Conservation (phyloP, 2,888 invertebrate genomes). For the Caenorhabditis afra region DNA sequence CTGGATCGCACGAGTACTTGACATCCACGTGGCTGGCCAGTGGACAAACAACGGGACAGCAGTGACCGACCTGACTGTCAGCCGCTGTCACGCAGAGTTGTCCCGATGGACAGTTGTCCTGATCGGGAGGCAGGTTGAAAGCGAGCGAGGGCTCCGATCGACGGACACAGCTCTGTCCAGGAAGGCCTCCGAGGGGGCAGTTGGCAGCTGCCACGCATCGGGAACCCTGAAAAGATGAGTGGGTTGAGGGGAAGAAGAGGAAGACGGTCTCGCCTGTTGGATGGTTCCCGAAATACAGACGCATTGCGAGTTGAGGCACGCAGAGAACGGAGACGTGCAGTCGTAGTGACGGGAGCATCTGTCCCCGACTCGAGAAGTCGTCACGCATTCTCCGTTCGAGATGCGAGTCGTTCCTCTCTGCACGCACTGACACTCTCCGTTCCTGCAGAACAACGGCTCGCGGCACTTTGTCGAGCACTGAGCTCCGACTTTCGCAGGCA, state of each 20-base stretch:
- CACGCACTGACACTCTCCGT: constrained; percentile 79
- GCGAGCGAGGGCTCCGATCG: constrained; percentile 66
- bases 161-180: constrained; percentile 74
- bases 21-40: constrained; percentile 74
- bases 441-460: constrained; percentile 79
- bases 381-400: constrained; percentile 79
- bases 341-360: constrained; percentile 79
- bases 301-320: constrained; percentile 79
- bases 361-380: constrained; percentile 79
- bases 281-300: constrained; percentile 79
- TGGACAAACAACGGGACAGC: constrained; percentile 79
- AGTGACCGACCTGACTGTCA: constrained; percentile 79
- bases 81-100: constrained; percentile 76
- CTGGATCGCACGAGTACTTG: constrained; percentile 71
- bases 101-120: constrained; percentile 76
- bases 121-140: constrained; percentile 70
- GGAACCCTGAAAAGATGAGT: constrained; percentile 61
- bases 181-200: constrained; percentile 78
- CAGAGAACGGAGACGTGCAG: constrained; percentile 79
- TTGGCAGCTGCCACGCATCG: constrained; percentile 79
- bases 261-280: constrained; percentile 62
- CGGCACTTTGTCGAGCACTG: constrained; percentile 76
- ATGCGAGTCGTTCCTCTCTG: constrained; percentile 78
- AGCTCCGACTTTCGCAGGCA: constrained; percentile 79
- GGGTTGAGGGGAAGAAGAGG: background rate